phyloP scores from a whole-genome alignment of 2,797 vertebrate genomes.

The Eulemur mongoz region DNA sequence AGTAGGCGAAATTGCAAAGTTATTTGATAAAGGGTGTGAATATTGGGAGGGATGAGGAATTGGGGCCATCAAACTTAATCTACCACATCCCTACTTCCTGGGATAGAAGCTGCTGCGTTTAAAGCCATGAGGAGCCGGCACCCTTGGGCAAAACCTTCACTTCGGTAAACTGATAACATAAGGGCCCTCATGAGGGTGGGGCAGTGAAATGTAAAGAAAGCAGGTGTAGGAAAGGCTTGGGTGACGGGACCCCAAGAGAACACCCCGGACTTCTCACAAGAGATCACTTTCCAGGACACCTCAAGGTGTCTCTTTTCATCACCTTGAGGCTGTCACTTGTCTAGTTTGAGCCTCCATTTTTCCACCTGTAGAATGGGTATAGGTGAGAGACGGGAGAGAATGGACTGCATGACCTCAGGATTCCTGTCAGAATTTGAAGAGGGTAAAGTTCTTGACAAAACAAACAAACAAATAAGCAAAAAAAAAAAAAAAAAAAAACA shows the following conservation, averaged over 20 bases:
- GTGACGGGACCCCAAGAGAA: too few species aligned
- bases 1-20: not conserved
- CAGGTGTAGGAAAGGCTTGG: rapidly evolving
- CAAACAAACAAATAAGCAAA: too few species aligned
- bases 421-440: not conserved
- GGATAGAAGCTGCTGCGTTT: not conserved
- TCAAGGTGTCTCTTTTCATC: not conserved
- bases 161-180: not conserved
- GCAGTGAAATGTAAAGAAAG: not conserved
- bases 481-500: too few species aligned
- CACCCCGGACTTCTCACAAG: not conserved
- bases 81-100: not conserved
- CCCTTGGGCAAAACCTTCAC: not conserved
- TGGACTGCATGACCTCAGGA: too few species aligned
- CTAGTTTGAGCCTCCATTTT: not conserved
- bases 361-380: not conserved
- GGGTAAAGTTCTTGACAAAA: not conserved
- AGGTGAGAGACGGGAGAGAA: not conserved
- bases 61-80: not conserved
- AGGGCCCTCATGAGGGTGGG: not conserved
- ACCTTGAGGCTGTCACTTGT: not conserved
- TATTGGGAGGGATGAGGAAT: not conserved
- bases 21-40: not conserved
- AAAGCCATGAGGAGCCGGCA: not conserved
- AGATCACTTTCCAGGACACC: not conserved